These are phyloP conservation scores for Synergus laeviventris DNA, from an alignment of 2,888 invertebrate species.

Conservation along the genomic window DNA sequence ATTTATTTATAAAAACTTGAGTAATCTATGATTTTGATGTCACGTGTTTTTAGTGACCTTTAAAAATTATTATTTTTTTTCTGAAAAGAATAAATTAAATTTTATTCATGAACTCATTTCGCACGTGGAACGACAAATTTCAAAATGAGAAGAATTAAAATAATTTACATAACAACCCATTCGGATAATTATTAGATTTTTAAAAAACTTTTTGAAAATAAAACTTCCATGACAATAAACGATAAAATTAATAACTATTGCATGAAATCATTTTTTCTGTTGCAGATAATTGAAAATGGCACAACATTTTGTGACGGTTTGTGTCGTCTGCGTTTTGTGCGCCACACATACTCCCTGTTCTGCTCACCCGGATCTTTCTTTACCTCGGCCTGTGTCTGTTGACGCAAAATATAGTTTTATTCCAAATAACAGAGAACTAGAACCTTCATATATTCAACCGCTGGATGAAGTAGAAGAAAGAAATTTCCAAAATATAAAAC, in stretches of 20 bases:
- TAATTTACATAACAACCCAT: background rate
- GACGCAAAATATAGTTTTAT: background rate
- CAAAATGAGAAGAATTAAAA: background rate
- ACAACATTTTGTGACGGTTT: slow-evolving; percentile 86
- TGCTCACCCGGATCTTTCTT: slow-evolving; percentile 80
- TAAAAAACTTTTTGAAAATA: background rate
- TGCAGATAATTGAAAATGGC: slow-evolving; percentile 73
- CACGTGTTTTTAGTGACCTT: background rate
- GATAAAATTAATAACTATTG: too few relatives aligned
- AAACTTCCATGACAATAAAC: too few relatives aligned
- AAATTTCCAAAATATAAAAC: background rate
- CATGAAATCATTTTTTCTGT: slow-evolving; percentile 43
- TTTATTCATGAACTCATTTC: too few relatives aligned
- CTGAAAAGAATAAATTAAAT: too few relatives aligned
- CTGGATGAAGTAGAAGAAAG: background rate
- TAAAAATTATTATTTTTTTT: too few relatives aligned
- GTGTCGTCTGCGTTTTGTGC: slow-evolving; percentile 88
- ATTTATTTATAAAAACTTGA: background rate
- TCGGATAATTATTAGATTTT: background rate
- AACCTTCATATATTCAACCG: background rate
- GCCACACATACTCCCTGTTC: slow-evolving; percentile 87
- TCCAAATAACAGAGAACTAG: background rate
- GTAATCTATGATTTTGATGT: background rate
- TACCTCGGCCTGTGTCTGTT: slow-evolving; percentile 13
- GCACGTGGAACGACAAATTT: too few relatives aligned